These are phyloP conservation scores for Heterodera schachtii DNA, from an alignment of 1,140 invertebrate species.

Conservation along the genomic window DNA sequence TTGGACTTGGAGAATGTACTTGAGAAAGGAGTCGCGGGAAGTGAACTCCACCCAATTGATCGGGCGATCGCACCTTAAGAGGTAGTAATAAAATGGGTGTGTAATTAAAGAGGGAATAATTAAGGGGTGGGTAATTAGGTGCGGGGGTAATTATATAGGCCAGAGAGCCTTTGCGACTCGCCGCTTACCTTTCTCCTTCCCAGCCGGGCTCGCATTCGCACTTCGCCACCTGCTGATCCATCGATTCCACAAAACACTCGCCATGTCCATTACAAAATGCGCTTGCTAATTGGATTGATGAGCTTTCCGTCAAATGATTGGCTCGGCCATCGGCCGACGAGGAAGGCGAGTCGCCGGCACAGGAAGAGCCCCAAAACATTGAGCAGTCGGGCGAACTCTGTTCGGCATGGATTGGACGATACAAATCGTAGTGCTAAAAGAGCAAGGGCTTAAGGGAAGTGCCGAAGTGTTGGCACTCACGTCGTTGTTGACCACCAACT, in stretches of 20 bases:
- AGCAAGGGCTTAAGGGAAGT: neutral
- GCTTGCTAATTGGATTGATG: constrained; percentile 1
- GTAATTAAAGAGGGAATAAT: no score
- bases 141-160: no score
- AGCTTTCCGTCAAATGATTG: neutral
- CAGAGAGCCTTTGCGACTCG: neutral
- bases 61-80: constrained; percentile 45
- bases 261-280: constrained; percentile 43
- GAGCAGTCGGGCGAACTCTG: constrained; percentile 52
- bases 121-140: no score
- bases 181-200: constrained; percentile 40
- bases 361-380: constrained; percentile 50
- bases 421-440: constrained; percentile 62
- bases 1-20: constrained; percentile 36
- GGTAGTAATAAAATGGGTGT: neutral
- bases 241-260: constrained; percentile 59
- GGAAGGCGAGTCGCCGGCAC: constrained; percentile 37
- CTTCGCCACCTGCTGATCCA: constrained; percentile 44
- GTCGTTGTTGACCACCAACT: constrained; percentile 57
- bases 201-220: constrained; percentile 61
- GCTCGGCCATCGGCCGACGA: neutral
- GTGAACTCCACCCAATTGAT: constrained; percentile 60
- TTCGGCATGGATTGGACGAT: constrained; percentile 40
- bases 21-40: constrained; percentile 44
- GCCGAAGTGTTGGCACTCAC: constrained; percentile 32